A percentile compares a stretch with the other conserved stretches of the same genome.
Evolutionary conservation across 2,113 vertebrate species (phyloP).

Genomic region (Mustela nigripes): DNA sequence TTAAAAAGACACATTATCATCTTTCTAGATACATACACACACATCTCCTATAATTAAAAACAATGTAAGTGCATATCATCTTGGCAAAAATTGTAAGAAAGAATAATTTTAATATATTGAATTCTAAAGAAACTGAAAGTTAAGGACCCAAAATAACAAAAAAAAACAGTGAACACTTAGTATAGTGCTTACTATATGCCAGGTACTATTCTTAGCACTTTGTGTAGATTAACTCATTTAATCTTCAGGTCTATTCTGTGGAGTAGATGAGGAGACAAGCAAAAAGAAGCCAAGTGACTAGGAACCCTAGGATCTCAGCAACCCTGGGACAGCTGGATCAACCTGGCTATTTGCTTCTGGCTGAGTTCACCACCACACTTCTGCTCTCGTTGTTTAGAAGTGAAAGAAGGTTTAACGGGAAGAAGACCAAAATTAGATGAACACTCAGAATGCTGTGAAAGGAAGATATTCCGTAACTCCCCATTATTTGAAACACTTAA

Average conservation of each 20-base stretch:
- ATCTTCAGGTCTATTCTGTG: neutral
- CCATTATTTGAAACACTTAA: neutral
- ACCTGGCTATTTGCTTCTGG: neutral
- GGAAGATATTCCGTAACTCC: conserved; percentile 8
- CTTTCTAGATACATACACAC: neutral
- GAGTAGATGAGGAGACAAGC: neutral
- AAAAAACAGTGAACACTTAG: conserved; percentile 6
- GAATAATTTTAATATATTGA: neutral
- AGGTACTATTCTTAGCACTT: neutral
- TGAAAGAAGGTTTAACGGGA: neutral
- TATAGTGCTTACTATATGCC: neutral
- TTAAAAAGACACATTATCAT: neutral
- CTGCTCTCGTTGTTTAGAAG: neutral
- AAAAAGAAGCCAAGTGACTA: neutral
- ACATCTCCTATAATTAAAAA: conserved; percentile 18
- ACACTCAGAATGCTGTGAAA: neutral
- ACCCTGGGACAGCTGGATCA: neutral
- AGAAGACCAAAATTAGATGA: neutral
- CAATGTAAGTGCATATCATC: neutral
- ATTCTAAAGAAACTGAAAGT: neutral
- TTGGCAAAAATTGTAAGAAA: conserved; percentile 35
- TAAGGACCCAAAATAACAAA: conserved; percentile 36
- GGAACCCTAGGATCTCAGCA: neutral
- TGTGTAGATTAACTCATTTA: neutral
- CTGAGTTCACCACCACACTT: neutral